Percentiles rank a stretch among this genome's conserved stretches.
These are phyloP conservation scores for Gnathonemus echidnorhynchus DNA, from an alignment of 2,113 vertebrate species.

Conservation along the genomic window DNA sequence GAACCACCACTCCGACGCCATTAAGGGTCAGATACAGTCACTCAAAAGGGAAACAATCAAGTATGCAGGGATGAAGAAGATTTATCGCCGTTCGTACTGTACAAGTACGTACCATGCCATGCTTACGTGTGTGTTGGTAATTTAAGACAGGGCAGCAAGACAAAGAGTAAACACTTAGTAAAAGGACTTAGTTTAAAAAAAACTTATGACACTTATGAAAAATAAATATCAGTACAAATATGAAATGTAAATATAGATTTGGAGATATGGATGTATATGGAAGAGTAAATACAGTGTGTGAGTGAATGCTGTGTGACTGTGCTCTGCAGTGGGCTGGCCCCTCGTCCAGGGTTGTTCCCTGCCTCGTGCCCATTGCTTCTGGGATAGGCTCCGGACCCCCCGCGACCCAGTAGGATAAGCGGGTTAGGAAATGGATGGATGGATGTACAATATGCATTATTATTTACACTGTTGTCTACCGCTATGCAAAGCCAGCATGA, in stretches of 20 bases:
- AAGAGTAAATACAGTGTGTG: not conserved
- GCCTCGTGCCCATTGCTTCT: no score
- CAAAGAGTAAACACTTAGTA: not conserved
- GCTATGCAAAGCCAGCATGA: not conserved
- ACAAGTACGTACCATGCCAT: not conserved
- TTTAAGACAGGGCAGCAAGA: not conserved
- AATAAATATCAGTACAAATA: not conserved
- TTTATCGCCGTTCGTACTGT: not conserved
- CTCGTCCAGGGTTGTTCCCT: no score
- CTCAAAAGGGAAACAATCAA: not conserved
- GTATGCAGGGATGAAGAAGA: not conserved
- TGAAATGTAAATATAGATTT: not conserved
- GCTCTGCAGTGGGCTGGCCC: no score
- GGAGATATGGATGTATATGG: not conserved
- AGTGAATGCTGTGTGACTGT: no score
- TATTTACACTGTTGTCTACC: not conserved
- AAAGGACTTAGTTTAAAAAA: not conserved
- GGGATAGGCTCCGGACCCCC: no score
- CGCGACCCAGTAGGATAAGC: no score
- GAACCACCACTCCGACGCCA: not conserved
- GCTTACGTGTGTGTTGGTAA: not conserved
- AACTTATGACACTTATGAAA: not conserved
- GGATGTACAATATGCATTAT: not conserved
- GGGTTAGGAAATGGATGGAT: no score
- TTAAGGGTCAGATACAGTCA: not conserved